Evolutionary conservation across 2,888 invertebrate species (phyloP).

Genomic region (Zaprionus obscuricornis): DNA sequence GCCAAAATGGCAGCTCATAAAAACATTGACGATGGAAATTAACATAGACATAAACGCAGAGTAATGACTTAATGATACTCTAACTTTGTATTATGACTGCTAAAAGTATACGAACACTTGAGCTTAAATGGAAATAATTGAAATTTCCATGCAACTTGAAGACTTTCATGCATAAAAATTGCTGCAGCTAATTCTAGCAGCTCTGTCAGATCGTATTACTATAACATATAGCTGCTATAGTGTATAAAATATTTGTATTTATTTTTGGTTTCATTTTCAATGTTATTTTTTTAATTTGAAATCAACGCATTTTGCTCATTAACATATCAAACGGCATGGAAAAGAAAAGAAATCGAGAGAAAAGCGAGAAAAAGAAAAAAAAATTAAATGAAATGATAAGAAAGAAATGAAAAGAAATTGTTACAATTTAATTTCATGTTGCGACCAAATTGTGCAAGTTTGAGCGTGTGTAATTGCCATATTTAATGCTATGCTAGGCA

Average conservation of each 20-base stretch:
- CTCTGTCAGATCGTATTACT: no score
- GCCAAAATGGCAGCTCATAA: slow-evolving; percentile 61
- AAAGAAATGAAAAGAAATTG: slow-evolving; percentile 42
- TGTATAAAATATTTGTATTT: slow-evolving; percentile 8
- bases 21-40: slow-evolving; percentile 58
- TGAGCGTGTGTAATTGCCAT: slow-evolving; percentile 45
- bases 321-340: slow-evolving; percentile 37
- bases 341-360: slow-evolving; percentile 3
- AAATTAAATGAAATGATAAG: slow-evolving; percentile 25
- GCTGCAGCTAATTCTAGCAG: no score
- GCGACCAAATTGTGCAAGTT: slow-evolving; percentile 15
- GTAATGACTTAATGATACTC: background rate
- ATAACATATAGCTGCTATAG: no score
- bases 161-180: no score
- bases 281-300: slow-evolving; percentile 13
- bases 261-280: slow-evolving; percentile 33
- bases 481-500: slow-evolving; percentile 48
- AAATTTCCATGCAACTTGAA: background rate
- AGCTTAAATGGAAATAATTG: background rate
- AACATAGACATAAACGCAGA: slow-evolving; percentile 67
- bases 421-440: slow-evolving; percentile 54
- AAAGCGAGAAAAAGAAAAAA: slow-evolving; percentile 24
- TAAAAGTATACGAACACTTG: no score
- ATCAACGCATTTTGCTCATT: slow-evolving; percentile 47
- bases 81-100: background rate